phyloP scores from a whole-genome alignment of 2,888 invertebrate genomes.

The Cloeon dipterum region DNA sequence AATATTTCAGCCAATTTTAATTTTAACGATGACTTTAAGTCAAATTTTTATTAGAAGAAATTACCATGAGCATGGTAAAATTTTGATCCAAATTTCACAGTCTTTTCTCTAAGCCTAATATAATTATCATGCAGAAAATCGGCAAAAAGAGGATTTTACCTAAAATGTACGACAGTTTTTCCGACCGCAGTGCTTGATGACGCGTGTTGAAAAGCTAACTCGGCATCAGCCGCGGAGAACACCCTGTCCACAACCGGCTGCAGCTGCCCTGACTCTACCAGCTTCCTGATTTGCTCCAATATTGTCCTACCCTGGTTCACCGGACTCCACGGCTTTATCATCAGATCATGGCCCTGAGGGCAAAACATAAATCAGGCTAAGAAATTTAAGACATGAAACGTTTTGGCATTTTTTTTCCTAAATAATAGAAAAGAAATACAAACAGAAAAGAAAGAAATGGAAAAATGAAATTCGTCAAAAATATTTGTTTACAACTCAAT shows the following conservation, averaged over 20 bases:
- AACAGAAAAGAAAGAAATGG: no score
- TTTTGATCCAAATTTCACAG: no score
- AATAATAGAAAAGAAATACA: no score
- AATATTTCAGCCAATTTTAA: no score
- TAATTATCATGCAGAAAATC: no score
- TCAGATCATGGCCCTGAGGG: background rate
- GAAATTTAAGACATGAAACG: conserved; percentile 12
- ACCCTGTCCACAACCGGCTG: conserved; percentile 32
- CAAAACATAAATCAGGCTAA: conserved; percentile 15
- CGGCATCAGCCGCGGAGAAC: conserved; percentile 21
- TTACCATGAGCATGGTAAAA: no score
- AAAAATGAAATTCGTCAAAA: no score
- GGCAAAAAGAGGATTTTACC: no score
- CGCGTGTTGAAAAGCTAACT: conserved; percentile 21
- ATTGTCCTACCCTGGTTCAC: conserved; percentile 9
- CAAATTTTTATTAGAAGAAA: background rate
- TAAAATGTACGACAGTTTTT: conserved; percentile 23
- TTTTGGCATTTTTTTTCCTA: no score
- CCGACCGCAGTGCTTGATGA: conserved; percentile 21
- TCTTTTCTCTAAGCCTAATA: no score
- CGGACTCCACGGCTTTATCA: conserved; percentile 7
- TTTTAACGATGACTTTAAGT: background rate
- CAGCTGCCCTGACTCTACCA: conserved; percentile 27
- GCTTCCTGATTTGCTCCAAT: conserved; percentile 18
- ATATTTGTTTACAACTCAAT: no score